Percentiles rank a stretch among this genome's conserved stretches.
phyloP scores from a whole-genome alignment of 2,888 invertebrate genomes.

The Arctia plantaginis region DNA sequence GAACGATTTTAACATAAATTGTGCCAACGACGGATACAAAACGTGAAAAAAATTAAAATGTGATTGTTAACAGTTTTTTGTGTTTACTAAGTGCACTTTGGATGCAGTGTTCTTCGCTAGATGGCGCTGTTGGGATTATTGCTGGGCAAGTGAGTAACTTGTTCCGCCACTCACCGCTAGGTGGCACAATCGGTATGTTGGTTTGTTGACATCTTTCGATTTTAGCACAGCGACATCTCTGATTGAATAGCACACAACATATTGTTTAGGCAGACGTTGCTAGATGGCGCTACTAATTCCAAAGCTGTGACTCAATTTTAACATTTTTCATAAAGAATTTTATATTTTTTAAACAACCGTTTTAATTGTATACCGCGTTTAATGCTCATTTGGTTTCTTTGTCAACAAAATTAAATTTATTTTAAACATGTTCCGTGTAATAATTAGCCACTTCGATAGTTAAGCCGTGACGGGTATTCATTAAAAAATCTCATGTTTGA shows the following conservation, averaged over 20 bases:
- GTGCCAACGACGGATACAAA: slow-evolving; percentile 61
- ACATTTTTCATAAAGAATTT: not conserved
- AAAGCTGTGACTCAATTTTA: not conserved
- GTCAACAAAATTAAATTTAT: not conserved
- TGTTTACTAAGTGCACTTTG: slow-evolving; percentile 74
- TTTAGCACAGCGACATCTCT: slow-evolving; percentile 52
- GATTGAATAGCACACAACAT: slow-evolving; percentile 54
- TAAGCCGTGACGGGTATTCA: slow-evolving; percentile 22
- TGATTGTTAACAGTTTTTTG: slow-evolving; percentile 57
- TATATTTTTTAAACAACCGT: not conserved
- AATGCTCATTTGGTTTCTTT: not conserved
- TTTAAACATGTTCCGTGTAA: slow-evolving; percentile 2
- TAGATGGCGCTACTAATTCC: slow-evolving; percentile 64
- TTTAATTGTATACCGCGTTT: not conserved
- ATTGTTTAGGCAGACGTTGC: slow-evolving; percentile 22
- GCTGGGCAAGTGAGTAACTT: slow-evolving; percentile 65
- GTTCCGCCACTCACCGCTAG: slow-evolving; percentile 71
- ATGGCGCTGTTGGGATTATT: slow-evolving; percentile 76
- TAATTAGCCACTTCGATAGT: slow-evolving; percentile 18
- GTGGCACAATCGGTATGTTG: slow-evolving; percentile 73
- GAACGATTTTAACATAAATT: slow-evolving; percentile 61
- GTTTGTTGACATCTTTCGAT: not conserved
- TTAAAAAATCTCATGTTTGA: slow-evolving; percentile 25
- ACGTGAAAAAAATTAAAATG: slow-evolving; percentile 61
- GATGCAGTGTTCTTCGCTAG: slow-evolving; percentile 83